Base-by-base conservation (phyloP, 2,888 invertebrate genomes). In the Exephanes ischioxanthus region DNA sequence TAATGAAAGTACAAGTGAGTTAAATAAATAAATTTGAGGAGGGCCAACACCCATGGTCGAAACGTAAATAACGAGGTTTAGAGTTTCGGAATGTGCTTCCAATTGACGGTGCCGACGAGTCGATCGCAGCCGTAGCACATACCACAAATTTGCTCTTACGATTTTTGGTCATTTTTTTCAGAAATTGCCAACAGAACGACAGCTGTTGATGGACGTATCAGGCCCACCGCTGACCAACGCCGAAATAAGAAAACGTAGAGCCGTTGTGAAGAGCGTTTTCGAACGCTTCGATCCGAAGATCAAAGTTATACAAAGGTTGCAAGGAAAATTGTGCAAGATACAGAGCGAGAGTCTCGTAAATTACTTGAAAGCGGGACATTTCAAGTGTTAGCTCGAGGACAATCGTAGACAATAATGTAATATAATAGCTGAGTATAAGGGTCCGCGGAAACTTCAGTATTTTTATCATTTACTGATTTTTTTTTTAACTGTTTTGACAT, bases 231-330 rank as follows among this genome's bases (percentile, higher is more conserved):
- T n/a, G 0, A 71, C 51, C 7, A 72, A 3, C 1, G 33, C 63
- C 0, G 53, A 22, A 22, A 72, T 82, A 5, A 77, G 67, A 9
- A 80, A 48, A 67, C 82, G 58, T 3, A 75, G 76, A 41, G 76
- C 66, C 0, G 55, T 33, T n/a, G 72, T 92, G 48, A 78, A 53
- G 71, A 73, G 66, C 14, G 78, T 92, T 9, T 82, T 93, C 7
- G 26, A 85, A 6, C 66, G 87, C 79, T 93, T 93, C 86, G 80
- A 90, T 77, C 92, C 92, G 5, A 85, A 89, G 1, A 88, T 92
- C 55, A 86, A 68, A 82, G 22, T 90, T 7, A 11, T 72, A 3
- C 33, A n/a, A 7, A 58, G n/a, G 19, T 58, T 45, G n/a, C 63
- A 30, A 37, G 85, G 80, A 61, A 90, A 86, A 85, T 75, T 89